Percentiles rank a stretch among this genome's conserved stretches.
phyloP scores from a whole-genome alignment of 2,888 invertebrate species.

The Zhuqinia jingwanae region DNA sequence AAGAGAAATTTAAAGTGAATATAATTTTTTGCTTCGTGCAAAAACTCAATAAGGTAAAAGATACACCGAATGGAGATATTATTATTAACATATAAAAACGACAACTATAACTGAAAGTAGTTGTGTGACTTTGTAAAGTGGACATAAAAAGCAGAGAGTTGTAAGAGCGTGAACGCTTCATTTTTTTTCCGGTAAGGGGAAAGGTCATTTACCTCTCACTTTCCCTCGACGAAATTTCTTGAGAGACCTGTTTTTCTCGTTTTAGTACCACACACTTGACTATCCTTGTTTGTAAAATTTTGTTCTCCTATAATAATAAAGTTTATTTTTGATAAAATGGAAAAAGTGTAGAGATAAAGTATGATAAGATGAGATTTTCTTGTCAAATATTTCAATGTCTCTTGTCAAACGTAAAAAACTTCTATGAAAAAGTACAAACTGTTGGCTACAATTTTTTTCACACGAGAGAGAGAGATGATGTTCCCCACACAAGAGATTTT shows the following conservation, averaged over 20 bases:
- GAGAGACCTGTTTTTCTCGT: too few relatives aligned
- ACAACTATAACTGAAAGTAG: too few relatives aligned
- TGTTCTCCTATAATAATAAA: too few relatives aligned
- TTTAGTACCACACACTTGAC: too few relatives aligned
- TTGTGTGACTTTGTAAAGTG: background rate
- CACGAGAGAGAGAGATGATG: too few relatives aligned
- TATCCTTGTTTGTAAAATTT: background rate
- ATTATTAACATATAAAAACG: too few relatives aligned
- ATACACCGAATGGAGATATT: too few relatives aligned
- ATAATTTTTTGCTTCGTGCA: too few relatives aligned
- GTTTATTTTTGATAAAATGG: background rate
- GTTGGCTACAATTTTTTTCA: too few relatives aligned
- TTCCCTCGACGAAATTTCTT: background rate
- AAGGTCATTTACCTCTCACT: conserved; percentile 8
- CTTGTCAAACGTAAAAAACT: background rate
- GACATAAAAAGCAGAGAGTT: background rate
- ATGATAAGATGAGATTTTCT: background rate
- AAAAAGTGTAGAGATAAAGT: conserved; percentile 4
- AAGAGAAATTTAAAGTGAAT: background rate
- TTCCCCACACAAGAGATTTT: too few relatives aligned
- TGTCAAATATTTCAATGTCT: conserved; percentile 30
- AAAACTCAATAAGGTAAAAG: too few relatives aligned
- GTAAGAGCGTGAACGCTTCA: background rate
- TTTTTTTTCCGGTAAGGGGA: background rate
- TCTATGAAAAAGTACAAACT: too few relatives aligned